Evolutionary conservation across 2,113 vertebrate species (phyloP).

Genomic region (Lepisosteus osseus): DNA sequence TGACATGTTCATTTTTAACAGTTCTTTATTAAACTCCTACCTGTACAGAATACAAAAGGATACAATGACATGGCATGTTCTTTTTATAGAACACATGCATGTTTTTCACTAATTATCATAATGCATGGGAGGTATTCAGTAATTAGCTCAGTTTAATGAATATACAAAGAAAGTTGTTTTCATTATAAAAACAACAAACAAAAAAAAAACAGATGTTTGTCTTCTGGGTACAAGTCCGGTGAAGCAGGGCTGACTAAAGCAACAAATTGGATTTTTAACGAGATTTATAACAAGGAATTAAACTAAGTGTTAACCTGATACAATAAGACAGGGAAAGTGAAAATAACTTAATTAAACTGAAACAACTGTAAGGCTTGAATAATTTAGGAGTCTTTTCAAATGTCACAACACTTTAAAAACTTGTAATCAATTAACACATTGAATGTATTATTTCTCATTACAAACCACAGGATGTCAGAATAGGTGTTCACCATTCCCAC

Average conservation of each 20-base stretch:
- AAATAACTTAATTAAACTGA: constrained; percentile 82
- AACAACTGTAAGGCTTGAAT: constrained; percentile 79
- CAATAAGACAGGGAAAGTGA: constrained; percentile 72
- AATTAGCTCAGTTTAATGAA: background rate
- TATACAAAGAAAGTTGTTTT: background rate
- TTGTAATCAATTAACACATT: constrained; percentile 59
- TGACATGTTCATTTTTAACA: too few species aligned
- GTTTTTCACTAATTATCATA: too few species aligned
- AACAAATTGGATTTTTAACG: background rate
- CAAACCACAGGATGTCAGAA: background rate
- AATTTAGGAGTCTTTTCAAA: constrained; percentile 75
- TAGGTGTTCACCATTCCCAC: too few species aligned
- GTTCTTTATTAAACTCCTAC: too few species aligned
- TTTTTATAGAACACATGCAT: too few species aligned
- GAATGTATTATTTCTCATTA: background rate
- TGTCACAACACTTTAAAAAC: constrained; percentile 73
- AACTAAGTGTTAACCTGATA: constrained; percentile 68
- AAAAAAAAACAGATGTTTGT: background rate
- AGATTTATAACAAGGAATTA: constrained; percentile 53
- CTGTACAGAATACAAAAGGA: too few species aligned
- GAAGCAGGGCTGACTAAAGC: accelerated
- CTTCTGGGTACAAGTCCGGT: accelerated
- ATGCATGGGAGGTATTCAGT: too few species aligned
- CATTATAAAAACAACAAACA: background rate
- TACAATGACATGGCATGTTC: too few species aligned